phyloP scores from a whole-genome alignment of 2,113 vertebrate species.

The Mystacornis crossleyi region DNA sequence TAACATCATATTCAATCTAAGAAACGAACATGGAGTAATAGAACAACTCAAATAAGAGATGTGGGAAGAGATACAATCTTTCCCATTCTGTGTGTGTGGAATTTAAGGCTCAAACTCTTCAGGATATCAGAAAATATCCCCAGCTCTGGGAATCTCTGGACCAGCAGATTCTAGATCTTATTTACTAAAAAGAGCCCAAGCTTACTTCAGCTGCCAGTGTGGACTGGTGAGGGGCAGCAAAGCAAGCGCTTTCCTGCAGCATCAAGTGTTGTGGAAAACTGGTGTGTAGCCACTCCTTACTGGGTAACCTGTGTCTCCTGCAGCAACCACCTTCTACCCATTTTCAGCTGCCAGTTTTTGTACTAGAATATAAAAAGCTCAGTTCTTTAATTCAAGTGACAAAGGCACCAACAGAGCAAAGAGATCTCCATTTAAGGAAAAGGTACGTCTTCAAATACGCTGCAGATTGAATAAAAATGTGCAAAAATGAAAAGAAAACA shows the following conservation, averaged over 20 bases:
- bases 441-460: neutral
- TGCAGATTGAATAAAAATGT: neutral
- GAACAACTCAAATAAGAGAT: neutral
- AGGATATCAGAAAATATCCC: neutral
- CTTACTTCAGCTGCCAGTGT: neutral
- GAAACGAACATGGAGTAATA: neutral
- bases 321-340: neutral
- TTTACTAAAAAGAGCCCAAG: neutral
- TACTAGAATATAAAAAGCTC: neutral
- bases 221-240: neutral
- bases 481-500: neutral
- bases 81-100: neutral
- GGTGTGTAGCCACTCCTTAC: neutral
- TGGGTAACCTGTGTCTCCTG: neutral
- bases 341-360: neutral
- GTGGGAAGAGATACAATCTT: neutral
- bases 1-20: neutral
- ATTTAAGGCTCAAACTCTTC: neutral
- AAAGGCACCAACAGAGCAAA: neutral
- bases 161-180: neutral
- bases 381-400: neutral
- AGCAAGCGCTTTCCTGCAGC: fast-evolving
- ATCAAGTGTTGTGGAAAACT: neutral
- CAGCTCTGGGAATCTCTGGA: neutral
- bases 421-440: neutral